Conservation (phyloP, 2,797 vertebrate species). For the Alca torda region DNA sequence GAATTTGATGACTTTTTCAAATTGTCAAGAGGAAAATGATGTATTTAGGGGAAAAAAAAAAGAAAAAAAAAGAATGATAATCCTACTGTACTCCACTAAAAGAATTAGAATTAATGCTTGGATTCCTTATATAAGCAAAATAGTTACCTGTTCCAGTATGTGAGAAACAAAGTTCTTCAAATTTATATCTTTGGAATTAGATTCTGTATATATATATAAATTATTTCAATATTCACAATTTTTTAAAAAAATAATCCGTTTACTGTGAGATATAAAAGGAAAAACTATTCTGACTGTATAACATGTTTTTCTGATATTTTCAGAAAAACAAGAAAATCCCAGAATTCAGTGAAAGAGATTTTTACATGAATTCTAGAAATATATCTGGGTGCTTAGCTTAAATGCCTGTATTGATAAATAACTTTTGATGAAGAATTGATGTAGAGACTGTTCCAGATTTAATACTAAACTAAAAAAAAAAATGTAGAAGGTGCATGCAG, state of each 20-base stretch:
- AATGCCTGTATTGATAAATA: not conserved
- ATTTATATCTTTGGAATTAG: not conserved
- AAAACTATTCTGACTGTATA: not conserved
- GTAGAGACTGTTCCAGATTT: slow-evolving; percentile 21
- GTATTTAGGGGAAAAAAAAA: not conserved
- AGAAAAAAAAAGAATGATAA: not conserved
- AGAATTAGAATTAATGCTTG: not conserved
- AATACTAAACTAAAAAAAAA: slow-evolving; percentile 37
- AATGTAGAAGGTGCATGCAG: slow-evolving; percentile 33
- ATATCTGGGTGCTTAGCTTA: not conserved
- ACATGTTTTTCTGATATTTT: not conserved
- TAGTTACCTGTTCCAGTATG: not conserved
- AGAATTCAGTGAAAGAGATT: not conserved
- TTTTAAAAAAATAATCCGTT: not conserved
- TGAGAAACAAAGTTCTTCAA: not conserved
- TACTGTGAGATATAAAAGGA: not conserved
- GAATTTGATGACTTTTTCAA: not conserved
- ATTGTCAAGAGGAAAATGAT: not conserved
- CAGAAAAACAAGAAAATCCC: not conserved
- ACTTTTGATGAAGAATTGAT: slow-evolving; percentile 30
- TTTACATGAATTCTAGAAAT: not conserved
- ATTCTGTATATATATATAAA: not conserved
- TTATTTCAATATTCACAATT: not conserved
- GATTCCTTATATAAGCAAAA: not conserved
- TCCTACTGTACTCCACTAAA: not conserved